Base-by-base conservation (phyloP, 2,888 invertebrate genomes). In the Panopea generosa region DNA sequence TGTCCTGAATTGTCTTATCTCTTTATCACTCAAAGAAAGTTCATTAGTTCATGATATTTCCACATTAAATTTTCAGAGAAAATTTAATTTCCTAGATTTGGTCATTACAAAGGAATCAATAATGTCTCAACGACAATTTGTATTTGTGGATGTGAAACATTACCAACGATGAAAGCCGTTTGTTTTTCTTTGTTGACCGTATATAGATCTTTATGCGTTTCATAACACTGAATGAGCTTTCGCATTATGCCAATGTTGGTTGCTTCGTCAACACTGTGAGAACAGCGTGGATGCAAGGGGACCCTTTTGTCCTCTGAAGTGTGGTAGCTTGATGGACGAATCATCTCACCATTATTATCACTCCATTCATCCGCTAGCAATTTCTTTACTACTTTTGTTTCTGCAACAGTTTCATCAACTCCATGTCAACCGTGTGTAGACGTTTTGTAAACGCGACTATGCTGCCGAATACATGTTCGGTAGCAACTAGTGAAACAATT, bases 401-500 rank as follows among this genome's bases (percentile, higher is more conserved):
- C 70, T n/a, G 22, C 38, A 4, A 65, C 20, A 2, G 78, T 16
- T 70, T 52, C n/a, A 70, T 4, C 22, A 78, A n/a, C 16, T 67
- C 70, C 38, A 59, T 72, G 1, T 65, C 50, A 0, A n/a, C 26
- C 16, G 53, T 40, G 33, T 78, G 70, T 1, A 70, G 49, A 9
- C 59, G 43, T 4, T 18, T 55, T 11, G 70, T 71, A 50, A 78
- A 22, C 6, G 29, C 27, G 18, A 78, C 74, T 4, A 52, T 61
- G 20, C 18, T 40, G 40, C 52, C 40, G 9, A 78, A 18, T 33
- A 74, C 18, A 22, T 78, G 78, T 47, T 74, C 78, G 4, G 73
- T 56, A 16, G 45, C 57, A 24, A 72, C 20, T 16, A 68, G 47
- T 7, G 74, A 33, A 22, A 74, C 40, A 14, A 70, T 55, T 27